Percentiles rank a stretch among this genome's conserved stretches.
Evolutionary conservation across 2,888 invertebrate species (phyloP).

Genomic region (Zeuzera pyrina): DNA sequence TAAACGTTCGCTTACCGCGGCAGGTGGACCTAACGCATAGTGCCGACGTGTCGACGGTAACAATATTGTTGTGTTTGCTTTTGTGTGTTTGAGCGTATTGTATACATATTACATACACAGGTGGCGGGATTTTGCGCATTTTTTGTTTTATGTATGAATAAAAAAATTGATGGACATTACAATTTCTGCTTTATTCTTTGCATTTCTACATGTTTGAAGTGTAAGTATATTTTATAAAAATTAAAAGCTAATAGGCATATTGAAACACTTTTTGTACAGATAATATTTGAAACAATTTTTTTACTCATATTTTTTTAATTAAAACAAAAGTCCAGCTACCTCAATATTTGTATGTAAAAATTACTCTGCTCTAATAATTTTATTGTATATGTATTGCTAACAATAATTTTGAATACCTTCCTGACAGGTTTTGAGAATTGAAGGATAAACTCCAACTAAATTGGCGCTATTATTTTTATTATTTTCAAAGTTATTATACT

Average conservation of each 20-base stretch:
- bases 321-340: no score
- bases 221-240: no score
- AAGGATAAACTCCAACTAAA: slow-evolving; percentile 4
- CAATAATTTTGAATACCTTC: slow-evolving; percentile 17
- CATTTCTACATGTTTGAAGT: no score
- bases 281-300: no score
- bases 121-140: background rate
- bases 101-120: background rate
- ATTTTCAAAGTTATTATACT: background rate
- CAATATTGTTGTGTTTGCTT: slow-evolving; percentile 30
- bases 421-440: slow-evolving; percentile 15
- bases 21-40: slow-evolving; percentile 73
- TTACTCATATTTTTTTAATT: no score
- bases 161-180: no score
- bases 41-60: slow-evolving; percentile 65
- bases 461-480: slow-evolving; percentile 3
- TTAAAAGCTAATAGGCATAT: no score
- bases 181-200: no score
- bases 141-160: background rate
- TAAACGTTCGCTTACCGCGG: slow-evolving; percentile 59
- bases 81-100: slow-evolving; percentile 27
- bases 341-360: no score
- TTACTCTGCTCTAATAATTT: background rate
- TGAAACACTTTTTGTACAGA: no score
- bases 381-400: slow-evolving; percentile 26